Evolutionary conservation across 2,113 vertebrate genomes (phyloP).

Genomic region (Passer montanus): DNA sequence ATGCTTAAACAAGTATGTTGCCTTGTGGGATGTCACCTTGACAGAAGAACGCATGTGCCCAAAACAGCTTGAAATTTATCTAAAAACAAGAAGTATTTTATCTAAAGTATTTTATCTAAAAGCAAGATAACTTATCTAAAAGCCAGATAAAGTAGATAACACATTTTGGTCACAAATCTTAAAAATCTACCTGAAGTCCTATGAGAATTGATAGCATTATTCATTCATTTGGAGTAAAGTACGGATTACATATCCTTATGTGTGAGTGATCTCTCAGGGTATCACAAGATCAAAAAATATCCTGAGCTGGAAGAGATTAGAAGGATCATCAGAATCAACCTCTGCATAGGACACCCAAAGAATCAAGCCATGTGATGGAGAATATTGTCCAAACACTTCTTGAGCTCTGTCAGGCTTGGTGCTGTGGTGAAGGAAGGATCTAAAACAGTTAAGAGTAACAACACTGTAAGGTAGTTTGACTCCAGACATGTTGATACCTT

Average conservation of each 20-base stretch:
- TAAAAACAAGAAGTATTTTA: too few species aligned
- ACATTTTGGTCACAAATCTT: not conserved
- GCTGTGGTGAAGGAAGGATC: not conserved
- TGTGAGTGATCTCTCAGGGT: fast-evolving
- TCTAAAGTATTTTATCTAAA: too few species aligned
- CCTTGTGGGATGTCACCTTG: not conserved
- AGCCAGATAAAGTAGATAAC: not conserved
- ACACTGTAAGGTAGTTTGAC: not conserved
- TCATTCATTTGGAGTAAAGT: not conserved
- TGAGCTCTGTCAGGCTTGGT: not conserved
- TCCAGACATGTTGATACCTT: not conserved
- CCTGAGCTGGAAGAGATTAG: not conserved
- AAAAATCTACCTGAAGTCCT: not conserved
- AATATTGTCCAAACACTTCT: not conserved
- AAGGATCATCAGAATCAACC: too few species aligned
- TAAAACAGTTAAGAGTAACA: not conserved
- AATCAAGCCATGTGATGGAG: too few species aligned
- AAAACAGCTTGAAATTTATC: not conserved
- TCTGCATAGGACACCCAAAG: not conserved
- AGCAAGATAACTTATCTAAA: too few species aligned
- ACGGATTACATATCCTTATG: not conserved
- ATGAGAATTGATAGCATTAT: not conserved
- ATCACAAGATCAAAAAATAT: not conserved
- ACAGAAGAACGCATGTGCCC: not conserved
- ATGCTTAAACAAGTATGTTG: not conserved